Conservation (phyloP, 2,888 invertebrate species). For the Rhingia campestris region DNA sequence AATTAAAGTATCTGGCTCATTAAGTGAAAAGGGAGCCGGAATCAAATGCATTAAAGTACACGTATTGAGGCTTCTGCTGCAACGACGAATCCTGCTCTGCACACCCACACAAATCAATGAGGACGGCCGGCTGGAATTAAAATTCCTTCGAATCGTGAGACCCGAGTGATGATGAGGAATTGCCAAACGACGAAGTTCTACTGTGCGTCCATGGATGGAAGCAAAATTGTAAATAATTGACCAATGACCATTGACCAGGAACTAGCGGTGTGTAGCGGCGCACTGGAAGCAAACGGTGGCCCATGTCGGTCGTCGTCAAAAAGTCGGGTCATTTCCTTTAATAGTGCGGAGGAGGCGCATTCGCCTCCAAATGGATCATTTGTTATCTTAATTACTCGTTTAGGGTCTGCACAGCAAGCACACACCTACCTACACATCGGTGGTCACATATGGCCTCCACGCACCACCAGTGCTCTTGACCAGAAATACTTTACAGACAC, state of each 20-base stretch:
- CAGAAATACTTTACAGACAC: conserved; percentile 11
- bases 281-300: conserved; percentile 1
- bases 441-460: conserved; percentile 37
- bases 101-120: background rate
- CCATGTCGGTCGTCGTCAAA: conserved; percentile 1
- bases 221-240: conserved; percentile 45
- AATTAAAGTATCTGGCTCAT: conserved; percentile 71
- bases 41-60: conserved; percentile 55
- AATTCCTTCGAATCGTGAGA: conserved; percentile 19
- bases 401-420: conserved; percentile 17
- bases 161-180: conserved; percentile 51
- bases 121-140: conserved; percentile 3
- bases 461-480: conserved; percentile 43
- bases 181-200: conserved; percentile 1
- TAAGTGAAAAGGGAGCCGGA: conserved; percentile 42
- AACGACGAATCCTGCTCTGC: background rate
- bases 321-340: conserved; percentile 53
- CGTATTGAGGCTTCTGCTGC: too few relatives aligned
- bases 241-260: conserved; percentile 37
- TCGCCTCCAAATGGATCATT: conserved; percentile 51
- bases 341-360: conserved; percentile 45
- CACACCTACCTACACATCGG: background rate
- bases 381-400: conserved; percentile 66
- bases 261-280: conserved; percentile 14
- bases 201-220: background rate